Percentiles rank a stretch among this genome's conserved stretches.
phyloP scores from a whole-genome alignment of 2,113 vertebrate species.

The Tragelaphus scriptus region DNA sequence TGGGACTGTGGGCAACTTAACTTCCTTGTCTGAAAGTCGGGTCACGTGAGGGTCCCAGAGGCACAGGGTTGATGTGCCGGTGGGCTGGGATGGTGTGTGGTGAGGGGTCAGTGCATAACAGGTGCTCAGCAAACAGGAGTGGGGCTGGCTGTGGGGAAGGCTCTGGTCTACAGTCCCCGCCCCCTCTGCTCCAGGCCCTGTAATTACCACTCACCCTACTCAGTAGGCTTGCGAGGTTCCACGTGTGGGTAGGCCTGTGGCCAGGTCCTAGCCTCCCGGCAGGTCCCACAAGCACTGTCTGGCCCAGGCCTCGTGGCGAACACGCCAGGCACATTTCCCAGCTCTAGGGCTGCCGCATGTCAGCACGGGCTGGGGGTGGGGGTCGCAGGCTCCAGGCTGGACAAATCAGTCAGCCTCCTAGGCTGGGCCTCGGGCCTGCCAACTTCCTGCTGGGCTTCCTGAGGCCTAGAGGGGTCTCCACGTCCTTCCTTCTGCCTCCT shows the following conservation, averaged over 20 bases:
- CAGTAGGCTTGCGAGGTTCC: not conserved
- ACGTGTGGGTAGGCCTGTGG: slow-evolving; percentile 31
- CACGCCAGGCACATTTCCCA: slow-evolving; percentile 47
- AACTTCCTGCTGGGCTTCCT: not conserved
- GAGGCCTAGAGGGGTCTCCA: not conserved
- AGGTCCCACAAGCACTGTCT: not conserved
- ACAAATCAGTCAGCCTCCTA: not conserved
- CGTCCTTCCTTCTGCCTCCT: not conserved
- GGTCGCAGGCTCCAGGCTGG: not conserved
- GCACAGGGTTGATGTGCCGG: not conserved
- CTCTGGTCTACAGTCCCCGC: not conserved
- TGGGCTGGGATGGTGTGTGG: not conserved
- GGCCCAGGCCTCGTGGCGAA: not conserved
- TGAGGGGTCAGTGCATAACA: not conserved
- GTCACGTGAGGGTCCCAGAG: not conserved
- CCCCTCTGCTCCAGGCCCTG: not conserved
- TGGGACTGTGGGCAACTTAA: not conserved
- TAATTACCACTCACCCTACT: not conserved
- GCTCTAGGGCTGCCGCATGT: not conserved
- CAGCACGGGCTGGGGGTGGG: not conserved
- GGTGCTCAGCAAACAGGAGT: not conserved
- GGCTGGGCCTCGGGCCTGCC: not conserved
- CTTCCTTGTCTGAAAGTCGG: not conserved
- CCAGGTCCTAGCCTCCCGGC: not conserved
- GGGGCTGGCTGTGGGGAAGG: not conserved